Conservation (phyloP, 1,140 invertebrate species). For the Centruroides sculpturatus region DNA sequence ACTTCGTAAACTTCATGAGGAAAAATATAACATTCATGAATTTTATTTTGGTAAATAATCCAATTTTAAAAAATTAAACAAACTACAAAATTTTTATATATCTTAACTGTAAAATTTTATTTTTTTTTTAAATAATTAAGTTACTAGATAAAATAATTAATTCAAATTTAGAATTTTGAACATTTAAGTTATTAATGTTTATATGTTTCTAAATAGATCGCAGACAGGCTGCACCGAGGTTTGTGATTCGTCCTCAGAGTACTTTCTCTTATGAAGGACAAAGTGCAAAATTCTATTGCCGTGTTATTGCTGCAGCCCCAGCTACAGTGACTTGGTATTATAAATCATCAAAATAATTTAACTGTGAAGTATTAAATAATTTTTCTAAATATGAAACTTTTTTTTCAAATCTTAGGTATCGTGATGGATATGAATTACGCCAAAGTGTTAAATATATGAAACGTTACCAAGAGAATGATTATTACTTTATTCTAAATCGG, state of each 20-base stretch:
- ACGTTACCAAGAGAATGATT: constrained; percentile 87
- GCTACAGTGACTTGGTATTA: constrained; percentile 80
- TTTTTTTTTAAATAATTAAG: no score
- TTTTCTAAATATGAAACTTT: neutral
- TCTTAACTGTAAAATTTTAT: no score
- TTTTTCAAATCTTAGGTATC: constrained; percentile 34
- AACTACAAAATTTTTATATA: no score
- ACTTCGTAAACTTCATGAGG: constrained; percentile 85
- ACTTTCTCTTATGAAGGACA: constrained; percentile 94
- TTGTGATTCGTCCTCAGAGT: constrained; percentile 89
- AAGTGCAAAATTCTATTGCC: constrained; percentile 91
- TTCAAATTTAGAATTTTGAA: no score
- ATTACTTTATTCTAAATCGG: constrained; percentile 93
- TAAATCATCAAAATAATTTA: neutral
- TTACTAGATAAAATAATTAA: no score
- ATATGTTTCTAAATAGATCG: constrained; percentile 47
- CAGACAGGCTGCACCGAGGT: constrained; percentile 89
- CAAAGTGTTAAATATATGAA: constrained; percentile 99
- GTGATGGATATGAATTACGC: constrained; percentile 80
- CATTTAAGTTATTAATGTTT: no score
- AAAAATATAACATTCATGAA: constrained; percentile 93
- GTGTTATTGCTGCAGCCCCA: constrained; percentile 83
- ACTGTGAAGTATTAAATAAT: neutral
- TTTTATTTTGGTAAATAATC: constrained; percentile 65
- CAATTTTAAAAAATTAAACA: no score